These are phyloP conservation scores for Hystrix brachyura DNA, from an alignment of 2,113 vertebrate species.

Conservation along the genomic window DNA sequence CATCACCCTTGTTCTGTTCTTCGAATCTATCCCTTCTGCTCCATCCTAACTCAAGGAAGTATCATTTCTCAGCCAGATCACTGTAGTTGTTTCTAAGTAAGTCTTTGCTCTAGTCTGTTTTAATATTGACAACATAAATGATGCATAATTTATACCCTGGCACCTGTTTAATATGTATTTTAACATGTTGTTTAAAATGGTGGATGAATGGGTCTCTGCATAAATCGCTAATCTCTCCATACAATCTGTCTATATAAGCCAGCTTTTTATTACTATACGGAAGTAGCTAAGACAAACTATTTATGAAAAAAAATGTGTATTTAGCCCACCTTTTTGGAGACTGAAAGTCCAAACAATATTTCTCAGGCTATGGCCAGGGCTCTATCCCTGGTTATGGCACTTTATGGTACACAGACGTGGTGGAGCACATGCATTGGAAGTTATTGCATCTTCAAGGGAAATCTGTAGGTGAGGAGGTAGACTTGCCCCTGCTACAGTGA, in stretches of 20 bases:
- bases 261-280: neutral
- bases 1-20: fast-evolving
- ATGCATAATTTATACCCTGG: neutral
- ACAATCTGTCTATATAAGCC: neutral
- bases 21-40: neutral
- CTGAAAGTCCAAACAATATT: neutral
- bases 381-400: neutral
- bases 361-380: neutral
- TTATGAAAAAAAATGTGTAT: neutral
- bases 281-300: neutral
- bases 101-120: neutral
- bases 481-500: neutral
- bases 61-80: neutral
- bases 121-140: neutral
- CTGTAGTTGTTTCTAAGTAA: neutral
- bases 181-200: neutral
- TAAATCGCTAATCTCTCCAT: neutral
- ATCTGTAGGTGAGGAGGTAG: neutral
- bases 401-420: neutral
- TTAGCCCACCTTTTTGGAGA: neutral
- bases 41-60: neutral
- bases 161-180: neutral
- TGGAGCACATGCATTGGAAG: no score
- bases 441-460: neutral
- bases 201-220: neutral